Evolutionary conservation across 2,797 vertebrate species (phyloP), one percentile per base, ranked within the genome.

Genomic region (Hafferia zeledoni): DNA sequence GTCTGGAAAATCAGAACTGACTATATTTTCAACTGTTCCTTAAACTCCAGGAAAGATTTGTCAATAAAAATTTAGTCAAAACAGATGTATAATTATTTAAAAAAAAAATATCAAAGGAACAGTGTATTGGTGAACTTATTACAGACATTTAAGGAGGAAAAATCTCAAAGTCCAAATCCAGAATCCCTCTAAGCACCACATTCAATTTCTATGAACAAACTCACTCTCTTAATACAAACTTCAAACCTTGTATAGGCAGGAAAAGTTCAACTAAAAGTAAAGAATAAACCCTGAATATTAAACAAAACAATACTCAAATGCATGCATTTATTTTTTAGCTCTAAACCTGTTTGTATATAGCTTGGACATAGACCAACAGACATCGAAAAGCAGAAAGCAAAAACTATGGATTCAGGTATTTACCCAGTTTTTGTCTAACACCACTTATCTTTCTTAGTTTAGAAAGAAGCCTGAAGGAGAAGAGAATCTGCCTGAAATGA

Each of bases 41-140:
- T 74, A 57, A 83, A 63, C 5, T 17, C 16, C 27, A 47, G 22
- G 28, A 69, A 74, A 87, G 0, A 56, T 41, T 72, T 84, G 72
- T 31, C 23, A 70, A 11, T 19, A 67, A 77, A 87, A 71, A 65
- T 13, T 1, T 20, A 74, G 13, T 41, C 31, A 67, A 50, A 72
- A 52, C 1, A 61, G 1, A 69, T 10, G 24, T 4, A 41, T 7
- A 63, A 4, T 7, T 25, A 8, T 33, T 37, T 37, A 24, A 1
- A 5, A 1, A 15, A 41, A 46, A 82, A 85, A 50, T 43, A 7
- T 70, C 11, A 64, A 75, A 37, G 13, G 39, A 86, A n/a, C 6
- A 55, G 44, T 23, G n/a, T 59, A 31, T n/a, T 22, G 17, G 13
- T 80, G 24, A 57, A 72, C 53, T 72, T 83, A 46, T 39, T 56